Evolutionary conservation across 1,140 invertebrate genomes (phyloP), one percentile per base, ranked within the genome.

Genomic region (Anadara kagoshimensis): DNA sequence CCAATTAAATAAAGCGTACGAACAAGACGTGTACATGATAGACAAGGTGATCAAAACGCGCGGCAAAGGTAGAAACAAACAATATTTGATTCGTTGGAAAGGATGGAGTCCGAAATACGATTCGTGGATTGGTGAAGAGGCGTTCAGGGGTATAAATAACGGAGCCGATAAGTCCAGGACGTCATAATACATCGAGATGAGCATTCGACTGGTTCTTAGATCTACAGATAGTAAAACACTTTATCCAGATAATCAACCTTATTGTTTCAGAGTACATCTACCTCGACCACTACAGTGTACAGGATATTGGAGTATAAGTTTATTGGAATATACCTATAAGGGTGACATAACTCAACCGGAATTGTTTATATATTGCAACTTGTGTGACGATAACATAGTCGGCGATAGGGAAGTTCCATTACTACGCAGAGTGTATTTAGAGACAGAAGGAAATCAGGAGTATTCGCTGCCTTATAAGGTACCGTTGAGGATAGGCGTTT

Each of bases 401-500:
- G 67, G 67, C 20, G 41, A 54, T 41, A 61, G 36, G 16, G 67
- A 69, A 44, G 22, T 58, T 16, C 57, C 67, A 44, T 43, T 69
- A 22, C 22, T 69, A 7, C 41, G 67, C 47, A 44, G 67, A n/a
- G 54, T 61, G 36, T 68, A 49, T 61, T 53, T 64, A 20, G 58
- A 58, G 45, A 54, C 24, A 24, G 54, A 69, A 49, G 51, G 20
- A 4, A 69, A 69, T 20, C 49, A 51, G 8, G 51, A 61, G 49
- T 69, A 61, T 29, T 45, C 56, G n/a, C 45, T 20, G 45, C 69
- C 69, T 3, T 65, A 72, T 65, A 47, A 72, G n/a, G 61, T 72
- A n/a, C 69, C 54, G 16, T 41, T 72, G 12, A 59, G 41, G 51
- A n/a, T 36, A 14, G 57, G 67, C 16, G 24, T 20, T 36, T 24